These are phyloP conservation scores for Mactromeris polynyma DNA, from an alignment of 2,888 invertebrate genomes.

Conservation along the genomic window DNA sequence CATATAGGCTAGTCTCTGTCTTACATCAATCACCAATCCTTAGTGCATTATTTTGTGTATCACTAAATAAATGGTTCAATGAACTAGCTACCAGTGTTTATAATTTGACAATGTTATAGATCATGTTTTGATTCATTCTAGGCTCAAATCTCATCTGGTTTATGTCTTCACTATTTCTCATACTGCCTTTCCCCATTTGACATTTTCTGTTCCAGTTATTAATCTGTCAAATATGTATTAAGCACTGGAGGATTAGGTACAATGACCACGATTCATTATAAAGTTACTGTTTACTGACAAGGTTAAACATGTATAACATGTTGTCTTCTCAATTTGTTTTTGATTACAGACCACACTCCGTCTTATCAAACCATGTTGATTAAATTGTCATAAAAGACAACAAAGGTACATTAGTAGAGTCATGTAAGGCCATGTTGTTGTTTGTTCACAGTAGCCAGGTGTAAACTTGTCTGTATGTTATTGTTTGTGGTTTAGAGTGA, in stretches of 20 bases:
- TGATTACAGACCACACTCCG: background rate
- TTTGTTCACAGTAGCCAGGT: background rate
- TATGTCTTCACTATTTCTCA: background rate
- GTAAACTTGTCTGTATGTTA: background rate
- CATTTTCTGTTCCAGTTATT: background rate
- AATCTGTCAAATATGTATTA: constrained; percentile 1
- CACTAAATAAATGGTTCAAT: background rate
- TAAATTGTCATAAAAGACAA: background rate
- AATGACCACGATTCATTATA: background rate
- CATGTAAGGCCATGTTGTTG: constrained; percentile 26
- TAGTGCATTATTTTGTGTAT: background rate
- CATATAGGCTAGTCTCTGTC: no score
- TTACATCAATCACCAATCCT: background rate
- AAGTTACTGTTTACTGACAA: background rate
- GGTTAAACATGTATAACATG: background rate
- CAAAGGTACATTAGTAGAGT: background rate
- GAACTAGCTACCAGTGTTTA: background rate
- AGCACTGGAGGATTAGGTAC: background rate
- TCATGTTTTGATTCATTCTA: no score
- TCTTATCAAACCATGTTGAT: background rate
- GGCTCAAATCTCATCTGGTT: no score
- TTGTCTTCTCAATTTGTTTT: background rate
- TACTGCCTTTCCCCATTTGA: background rate
- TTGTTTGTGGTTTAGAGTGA: background rate
- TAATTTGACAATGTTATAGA: background rate